Conservation (phyloP, 1,140 invertebrate species). For the Panulirus ornatus region DNA sequence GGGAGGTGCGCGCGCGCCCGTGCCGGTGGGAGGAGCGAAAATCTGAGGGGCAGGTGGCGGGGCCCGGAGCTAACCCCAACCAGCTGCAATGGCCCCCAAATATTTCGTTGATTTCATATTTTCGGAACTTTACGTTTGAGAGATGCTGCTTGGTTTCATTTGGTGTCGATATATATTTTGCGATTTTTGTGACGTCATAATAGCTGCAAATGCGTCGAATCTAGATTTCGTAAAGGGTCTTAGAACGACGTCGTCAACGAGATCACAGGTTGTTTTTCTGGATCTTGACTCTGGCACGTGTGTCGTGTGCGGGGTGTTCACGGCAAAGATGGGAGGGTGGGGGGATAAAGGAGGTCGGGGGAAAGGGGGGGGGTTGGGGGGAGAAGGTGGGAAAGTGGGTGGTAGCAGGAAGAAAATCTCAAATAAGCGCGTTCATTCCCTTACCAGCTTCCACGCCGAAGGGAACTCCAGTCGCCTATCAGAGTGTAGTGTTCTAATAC, state of each 20-base stretch:
- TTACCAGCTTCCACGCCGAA: neutral
- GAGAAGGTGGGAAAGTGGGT: slow-evolving; percentile 22
- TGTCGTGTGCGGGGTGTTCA: slow-evolving; percentile 1
- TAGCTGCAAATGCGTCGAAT: neutral
- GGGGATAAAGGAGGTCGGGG: neutral
- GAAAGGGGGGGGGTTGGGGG: neutral
- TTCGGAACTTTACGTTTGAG: slow-evolving; percentile 8
- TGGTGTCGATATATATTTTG: neutral
- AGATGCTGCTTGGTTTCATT: no score
- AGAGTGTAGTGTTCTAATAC: neutral
- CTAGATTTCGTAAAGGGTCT: neutral
- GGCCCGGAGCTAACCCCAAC: slow-evolving; percentile 14
- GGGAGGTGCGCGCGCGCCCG: slow-evolving; percentile 10
- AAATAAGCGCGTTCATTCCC: slow-evolving; percentile 36
- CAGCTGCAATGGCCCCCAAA: slow-evolving; percentile 10
- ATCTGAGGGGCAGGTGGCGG: slow-evolving; percentile 19
- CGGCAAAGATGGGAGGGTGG: slow-evolving; percentile 1
- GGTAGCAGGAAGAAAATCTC: slow-evolving; percentile 27
- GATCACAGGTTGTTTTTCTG: neutral
- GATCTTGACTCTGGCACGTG: neutral
- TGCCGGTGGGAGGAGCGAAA: slow-evolving; percentile 20
- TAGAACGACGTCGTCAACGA: neutral
- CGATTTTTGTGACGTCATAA: neutral
- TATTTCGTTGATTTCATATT: slow-evolving; percentile 34
- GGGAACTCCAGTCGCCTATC: slow-evolving; percentile 1